Conservation (phyloP, 2,113 vertebrate genomes). For the Tetrax tetrax region DNA sequence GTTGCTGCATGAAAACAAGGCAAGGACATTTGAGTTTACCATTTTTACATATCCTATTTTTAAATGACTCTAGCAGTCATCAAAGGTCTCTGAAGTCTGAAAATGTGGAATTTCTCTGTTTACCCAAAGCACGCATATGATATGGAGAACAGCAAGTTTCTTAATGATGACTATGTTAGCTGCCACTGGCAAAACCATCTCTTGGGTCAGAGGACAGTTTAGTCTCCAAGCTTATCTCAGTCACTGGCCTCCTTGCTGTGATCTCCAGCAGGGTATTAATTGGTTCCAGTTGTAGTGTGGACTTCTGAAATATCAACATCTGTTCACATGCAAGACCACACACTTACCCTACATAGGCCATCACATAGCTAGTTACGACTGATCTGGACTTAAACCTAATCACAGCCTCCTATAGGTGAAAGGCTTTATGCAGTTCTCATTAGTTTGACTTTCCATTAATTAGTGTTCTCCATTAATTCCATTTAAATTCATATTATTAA, state of each 20-base stretch:
- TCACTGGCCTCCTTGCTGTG: not conserved
- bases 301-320: slow-evolving; percentile 37
- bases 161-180: not conserved
- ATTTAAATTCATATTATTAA: not conserved
- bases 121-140: not conserved
- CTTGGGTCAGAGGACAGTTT: slow-evolving; percentile 38
- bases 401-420: not conserved
- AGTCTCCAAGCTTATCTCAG: slow-evolving; percentile 30
- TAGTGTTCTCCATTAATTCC: not conserved
- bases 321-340: slow-evolving; percentile 33
- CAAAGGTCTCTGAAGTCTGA: not conserved
- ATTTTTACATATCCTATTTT: not conserved
- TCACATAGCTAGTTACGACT: not conserved
- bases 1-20: not conserved
- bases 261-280: slow-evolving; percentile 30
- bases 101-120: not conserved
- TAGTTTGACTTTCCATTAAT: not conserved
- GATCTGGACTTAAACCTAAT: not conserved
- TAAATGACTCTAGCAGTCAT: not conserved
- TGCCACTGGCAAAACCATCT: not conserved
- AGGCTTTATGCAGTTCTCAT: not conserved
- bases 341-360: not conserved
- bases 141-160: not conserved
- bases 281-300: slow-evolving; percentile 3
- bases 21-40: not conserved